phyloP scores from a whole-genome alignment of 2,888 invertebrate species.

The Melolontha melolontha region DNA sequence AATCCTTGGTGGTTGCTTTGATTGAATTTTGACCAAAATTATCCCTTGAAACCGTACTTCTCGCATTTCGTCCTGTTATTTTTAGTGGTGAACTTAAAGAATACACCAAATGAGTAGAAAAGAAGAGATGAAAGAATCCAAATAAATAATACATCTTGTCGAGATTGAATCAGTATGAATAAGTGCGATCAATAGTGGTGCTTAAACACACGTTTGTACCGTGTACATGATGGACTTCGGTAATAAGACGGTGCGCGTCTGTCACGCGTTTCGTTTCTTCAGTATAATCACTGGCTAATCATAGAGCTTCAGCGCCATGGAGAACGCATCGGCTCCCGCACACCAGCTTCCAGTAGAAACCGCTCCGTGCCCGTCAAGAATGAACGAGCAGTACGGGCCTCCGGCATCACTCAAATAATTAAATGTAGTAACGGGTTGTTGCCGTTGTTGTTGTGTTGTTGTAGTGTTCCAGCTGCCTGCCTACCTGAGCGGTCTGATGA shows the following conservation, averaged over 20 bases:
- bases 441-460: too few species aligned
- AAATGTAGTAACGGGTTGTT: conserved; percentile 39
- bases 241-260: conserved; percentile 61
- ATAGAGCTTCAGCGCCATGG: conserved; percentile 36
- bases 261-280: conserved; percentile 52
- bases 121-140: conserved; percentile 3
- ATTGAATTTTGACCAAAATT: too few species aligned
- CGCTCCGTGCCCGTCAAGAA: conserved; percentile 8
- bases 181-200: conserved; percentile 45
- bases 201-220: conserved; percentile 46
- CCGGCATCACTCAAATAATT: conserved; percentile 42
- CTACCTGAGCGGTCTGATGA: conserved; percentile 16
- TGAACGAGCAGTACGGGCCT: conserved; percentile 26
- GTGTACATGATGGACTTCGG: conserved; percentile 55
- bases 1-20: too few species aligned
- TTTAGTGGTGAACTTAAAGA: not conserved
- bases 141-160: conserved; percentile 46
- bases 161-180: conserved; percentile 46
- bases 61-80: too few species aligned
- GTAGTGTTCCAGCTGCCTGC: conserved; percentile 23
- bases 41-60: too few species aligned
- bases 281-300: conserved; percentile 38
- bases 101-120: too few species aligned
- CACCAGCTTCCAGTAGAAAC: conserved; percentile 12
- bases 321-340: conserved; percentile 17